These are phyloP conservation scores for Ectropis crepuscularia DNA, from an alignment of 2,888 invertebrate species.

Conservation along the genomic window DNA sequence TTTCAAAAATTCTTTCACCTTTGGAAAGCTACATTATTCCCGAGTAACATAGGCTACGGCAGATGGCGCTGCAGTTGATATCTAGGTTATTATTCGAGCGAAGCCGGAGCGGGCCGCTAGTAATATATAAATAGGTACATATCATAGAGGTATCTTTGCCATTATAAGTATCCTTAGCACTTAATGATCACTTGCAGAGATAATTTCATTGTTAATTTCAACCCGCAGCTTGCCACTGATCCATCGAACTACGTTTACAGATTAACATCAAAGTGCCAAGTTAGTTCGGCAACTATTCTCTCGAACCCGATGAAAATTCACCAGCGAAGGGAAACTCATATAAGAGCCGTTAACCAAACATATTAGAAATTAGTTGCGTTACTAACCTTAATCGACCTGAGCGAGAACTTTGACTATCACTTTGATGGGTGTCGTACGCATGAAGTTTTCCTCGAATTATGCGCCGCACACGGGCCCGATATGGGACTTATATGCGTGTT, in stretches of 20 bases:
- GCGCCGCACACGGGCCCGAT: slow-evolving; percentile 15
- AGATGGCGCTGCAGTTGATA: too few relatives aligned
- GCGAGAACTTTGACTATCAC: slow-evolving; percentile 67
- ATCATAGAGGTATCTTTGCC: background rate
- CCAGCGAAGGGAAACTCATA: slow-evolving; percentile 62
- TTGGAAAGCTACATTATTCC: too few relatives aligned
- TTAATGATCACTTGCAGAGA: slow-evolving; percentile 19
- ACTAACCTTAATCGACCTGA: slow-evolving; percentile 71
- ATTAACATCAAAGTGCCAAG: slow-evolving; percentile 67
- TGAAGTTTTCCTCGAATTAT: slow-evolving; percentile 42
- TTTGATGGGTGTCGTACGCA: slow-evolving; percentile 59
- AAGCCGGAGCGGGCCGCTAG: too few relatives aligned
- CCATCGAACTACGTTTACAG: slow-evolving; percentile 51
- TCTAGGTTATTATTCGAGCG: too few relatives aligned
- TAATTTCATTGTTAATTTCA: slow-evolving; percentile 31
- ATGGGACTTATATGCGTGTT: slow-evolving; percentile 41
- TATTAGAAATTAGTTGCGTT: slow-evolving; percentile 79
- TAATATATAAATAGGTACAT: too few relatives aligned
- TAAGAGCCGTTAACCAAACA: slow-evolving; percentile 78
- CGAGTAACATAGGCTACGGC: too few relatives aligned
- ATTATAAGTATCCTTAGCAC: slow-evolving; percentile 10
- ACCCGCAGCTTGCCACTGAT: slow-evolving; percentile 38
- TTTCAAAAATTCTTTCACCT: too few relatives aligned
- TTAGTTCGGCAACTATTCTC: slow-evolving; percentile 69
- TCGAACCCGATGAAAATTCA: slow-evolving; percentile 60